Evolutionary conservation across 2,797 vertebrate species (phyloP).

Genomic region (Malacoraja senta): DNA sequence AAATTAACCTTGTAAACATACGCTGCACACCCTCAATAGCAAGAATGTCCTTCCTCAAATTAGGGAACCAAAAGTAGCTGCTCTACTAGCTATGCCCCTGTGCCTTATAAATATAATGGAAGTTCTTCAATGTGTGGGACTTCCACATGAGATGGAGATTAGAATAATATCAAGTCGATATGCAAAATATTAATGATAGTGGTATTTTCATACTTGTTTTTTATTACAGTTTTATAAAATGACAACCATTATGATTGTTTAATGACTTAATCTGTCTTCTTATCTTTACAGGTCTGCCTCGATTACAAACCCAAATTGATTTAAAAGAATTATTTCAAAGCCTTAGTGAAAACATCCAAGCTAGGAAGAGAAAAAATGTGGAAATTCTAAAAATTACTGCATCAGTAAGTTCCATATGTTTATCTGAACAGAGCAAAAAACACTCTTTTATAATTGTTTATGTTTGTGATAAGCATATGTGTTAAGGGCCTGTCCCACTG

Average conservation of each 20-base stretch:
- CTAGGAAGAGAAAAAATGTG: slow-evolving; percentile 95
- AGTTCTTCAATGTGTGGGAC: background rate
- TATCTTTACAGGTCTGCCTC: slow-evolving; percentile 70
- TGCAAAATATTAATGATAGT: background rate
- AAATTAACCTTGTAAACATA: too few relatives aligned
- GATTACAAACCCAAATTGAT: slow-evolving; percentile 84
- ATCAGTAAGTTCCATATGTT: slow-evolving; percentile 63
- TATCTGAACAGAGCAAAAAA: background rate
- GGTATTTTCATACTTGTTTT: background rate
- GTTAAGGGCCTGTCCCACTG: too few relatives aligned
- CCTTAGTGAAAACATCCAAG: slow-evolving; percentile 87
- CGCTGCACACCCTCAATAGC: too few relatives aligned
- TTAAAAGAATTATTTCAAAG: slow-evolving; percentile 89
- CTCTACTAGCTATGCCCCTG: too few relatives aligned
- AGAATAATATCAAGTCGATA: background rate
- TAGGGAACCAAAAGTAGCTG: too few relatives aligned
- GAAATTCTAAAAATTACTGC: slow-evolving; percentile 94
- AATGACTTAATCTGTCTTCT: slow-evolving; percentile 21
- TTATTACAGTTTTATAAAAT: background rate
- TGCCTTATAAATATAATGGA: too few relatives aligned
- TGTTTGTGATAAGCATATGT: background rate
- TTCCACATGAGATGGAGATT: background rate
- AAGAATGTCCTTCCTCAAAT: too few relatives aligned
- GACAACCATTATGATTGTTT: background rate
- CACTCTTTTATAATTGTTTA: background rate